A percentile compares a stretch with the other conserved stretches of the same genome.
Conservation (phyloP, 2,888 invertebrate species). For the Hypercompe scribonia region DNA sequence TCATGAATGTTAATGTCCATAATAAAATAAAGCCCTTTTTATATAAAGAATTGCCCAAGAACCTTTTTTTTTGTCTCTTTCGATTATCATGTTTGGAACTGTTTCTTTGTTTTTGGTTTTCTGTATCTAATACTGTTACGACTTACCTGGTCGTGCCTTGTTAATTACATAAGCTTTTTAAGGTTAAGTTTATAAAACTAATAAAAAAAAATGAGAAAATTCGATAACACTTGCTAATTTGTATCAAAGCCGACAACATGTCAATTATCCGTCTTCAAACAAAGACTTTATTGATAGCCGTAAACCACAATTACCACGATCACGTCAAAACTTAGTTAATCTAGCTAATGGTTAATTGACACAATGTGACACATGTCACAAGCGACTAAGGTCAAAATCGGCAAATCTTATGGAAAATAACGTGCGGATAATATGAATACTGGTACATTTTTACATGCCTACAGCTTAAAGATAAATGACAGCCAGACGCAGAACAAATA, state of each 20-base stretch:
- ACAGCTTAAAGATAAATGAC: background rate
- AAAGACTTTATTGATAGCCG: background rate
- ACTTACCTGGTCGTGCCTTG: background rate
- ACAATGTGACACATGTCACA: background rate
- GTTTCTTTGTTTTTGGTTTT: background rate
- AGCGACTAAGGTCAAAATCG: background rate
- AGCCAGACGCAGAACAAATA: background rate
- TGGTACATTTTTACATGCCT: too few relatives aligned
- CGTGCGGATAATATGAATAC: background rate
- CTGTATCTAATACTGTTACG: background rate
- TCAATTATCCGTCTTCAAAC: background rate
- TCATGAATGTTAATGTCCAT: constrained; percentile 12
- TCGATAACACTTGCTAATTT: background rate
- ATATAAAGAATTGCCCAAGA: background rate
- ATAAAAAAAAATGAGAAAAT: background rate
- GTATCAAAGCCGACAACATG: background rate
- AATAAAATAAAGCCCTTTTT: background rate
- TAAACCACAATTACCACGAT: background rate
- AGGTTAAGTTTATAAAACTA: background rate
- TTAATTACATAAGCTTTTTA: background rate
- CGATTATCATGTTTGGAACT: background rate
- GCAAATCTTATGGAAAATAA: background rate
- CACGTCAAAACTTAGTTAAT: background rate
- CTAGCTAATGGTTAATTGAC: background rate
- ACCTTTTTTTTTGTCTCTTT: background rate